Percentiles rank a stretch among this genome's conserved stretches.
phyloP scores from a whole-genome alignment of 1,140 invertebrate genomes.

The Whitmania pigra region DNA sequence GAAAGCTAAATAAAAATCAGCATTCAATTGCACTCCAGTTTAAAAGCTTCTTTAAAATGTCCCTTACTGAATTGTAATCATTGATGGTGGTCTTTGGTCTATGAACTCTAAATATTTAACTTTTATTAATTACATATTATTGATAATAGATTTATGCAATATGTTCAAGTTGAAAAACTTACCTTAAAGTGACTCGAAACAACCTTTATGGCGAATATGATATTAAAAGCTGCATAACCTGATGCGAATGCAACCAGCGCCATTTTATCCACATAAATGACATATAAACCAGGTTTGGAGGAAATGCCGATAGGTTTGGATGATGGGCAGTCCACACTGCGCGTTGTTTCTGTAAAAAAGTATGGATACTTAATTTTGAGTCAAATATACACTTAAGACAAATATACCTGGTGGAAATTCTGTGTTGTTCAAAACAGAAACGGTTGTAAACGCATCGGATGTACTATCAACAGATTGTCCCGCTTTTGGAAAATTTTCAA shows the following conservation, averaged over 20 bases:
- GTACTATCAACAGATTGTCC: not conserved
- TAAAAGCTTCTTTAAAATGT: no score
- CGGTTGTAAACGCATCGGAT: not conserved
- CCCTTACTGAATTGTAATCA: no score
- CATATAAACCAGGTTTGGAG: not conserved
- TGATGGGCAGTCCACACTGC: not conserved
- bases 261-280: not conserved
- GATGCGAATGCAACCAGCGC: not conserved
- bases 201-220: not conserved
- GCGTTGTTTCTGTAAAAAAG: not conserved
- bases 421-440: not conserved
- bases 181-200: not conserved
- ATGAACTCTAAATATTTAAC: no score
- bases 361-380: not conserved
- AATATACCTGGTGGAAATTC: not conserved
- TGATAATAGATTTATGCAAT: no score
- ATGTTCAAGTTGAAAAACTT: not conserved
- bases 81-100: no score
- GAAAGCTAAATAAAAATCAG: no score
- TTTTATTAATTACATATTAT: no score
- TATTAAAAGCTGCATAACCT: not conserved
- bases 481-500: not conserved
- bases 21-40: no score
- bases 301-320: not conserved
- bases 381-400: not conserved